Base-by-base conservation (phyloP, 2,888 invertebrate species). In the Acrobasis repandana region DNA sequence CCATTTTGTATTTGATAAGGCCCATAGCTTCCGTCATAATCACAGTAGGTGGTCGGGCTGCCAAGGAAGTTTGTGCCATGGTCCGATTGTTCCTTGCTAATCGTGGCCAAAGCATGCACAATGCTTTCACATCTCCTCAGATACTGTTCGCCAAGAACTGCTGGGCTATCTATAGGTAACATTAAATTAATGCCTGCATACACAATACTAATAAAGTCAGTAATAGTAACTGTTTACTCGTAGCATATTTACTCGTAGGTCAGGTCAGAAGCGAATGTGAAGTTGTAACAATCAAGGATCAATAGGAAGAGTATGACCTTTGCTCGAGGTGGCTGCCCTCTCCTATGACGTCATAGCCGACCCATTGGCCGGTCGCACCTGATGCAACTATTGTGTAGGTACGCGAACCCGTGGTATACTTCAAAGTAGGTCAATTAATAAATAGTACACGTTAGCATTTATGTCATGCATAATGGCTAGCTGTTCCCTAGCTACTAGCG, bases 51-150 rank as follows among this genome's bases (percentile, higher is more conserved):
- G 49, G 81, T 78, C 18, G 92, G 90, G 63, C 93, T 87, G 59
- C 93, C 93, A 33, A 93, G 83, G 70, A 93, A 90, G 16, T 72
- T 82, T 3, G 94, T 94, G 16, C 95, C 95, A 75, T 95, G 95
- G 18, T 88, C 85, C 5, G 80, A 80, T 71, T 95, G 92, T 75
- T 94, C 93, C 56, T 87, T 82, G 60, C 85, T 80, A 66, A 95
- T 89, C 61, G 83, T 79, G 6, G 82, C 80, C 71, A 92, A 86
- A 5, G 94, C 94, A 65, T 93, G 89, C 38, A 92, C 88, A 65
- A 93, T 82, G 80, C 95, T 95, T 81, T 96, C 95, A 77, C 95
- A 96, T 77, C 93, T 91, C 68, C 95, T 88, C 61, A 95, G 80
- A 80, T 95, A 96, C 74, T 93, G 90, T 51, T 86, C 85, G 51